Percentiles rank a stretch among this genome's conserved stretches.
These are phyloP conservation scores for Dyspetes luteomarginatus DNA, from an alignment of 2,888 invertebrate species.

Conservation along the genomic window DNA sequence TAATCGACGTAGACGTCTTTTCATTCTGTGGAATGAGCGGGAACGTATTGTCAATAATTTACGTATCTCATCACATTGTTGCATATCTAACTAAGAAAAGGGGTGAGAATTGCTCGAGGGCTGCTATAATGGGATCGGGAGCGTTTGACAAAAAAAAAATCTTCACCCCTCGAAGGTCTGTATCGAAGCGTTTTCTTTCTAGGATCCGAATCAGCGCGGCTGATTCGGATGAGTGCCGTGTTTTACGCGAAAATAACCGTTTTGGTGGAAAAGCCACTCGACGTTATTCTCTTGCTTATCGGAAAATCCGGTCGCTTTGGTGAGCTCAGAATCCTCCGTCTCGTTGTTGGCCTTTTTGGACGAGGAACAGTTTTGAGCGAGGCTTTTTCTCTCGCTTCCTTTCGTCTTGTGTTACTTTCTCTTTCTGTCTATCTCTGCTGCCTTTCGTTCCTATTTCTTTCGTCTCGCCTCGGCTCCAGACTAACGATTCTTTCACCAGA, in stretches of 20 bases:
- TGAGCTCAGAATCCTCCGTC: conserved; percentile 26
- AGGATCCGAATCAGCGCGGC: conserved; percentile 5
- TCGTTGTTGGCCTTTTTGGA: conserved; percentile 65
- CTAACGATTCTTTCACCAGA: conserved; percentile 21
- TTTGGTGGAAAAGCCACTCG: conserved; percentile 69
- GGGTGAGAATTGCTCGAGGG: no score
- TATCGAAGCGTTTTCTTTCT: conserved; percentile 23
- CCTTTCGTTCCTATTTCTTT: conserved; percentile 26
- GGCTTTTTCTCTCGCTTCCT: conserved; percentile 72
- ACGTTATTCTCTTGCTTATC: conserved; percentile 72
- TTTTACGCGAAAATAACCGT: conserved; percentile 70
- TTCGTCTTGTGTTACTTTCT: conserved; percentile 61
- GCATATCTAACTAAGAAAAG: no score
- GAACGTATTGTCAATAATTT: no score
- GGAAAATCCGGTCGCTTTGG: conserved; percentile 70
- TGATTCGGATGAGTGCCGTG: conserved; percentile 42
- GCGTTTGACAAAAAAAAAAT: no score
- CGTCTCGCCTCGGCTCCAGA: conserved; percentile 41
- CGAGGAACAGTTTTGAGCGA: conserved; percentile 77
- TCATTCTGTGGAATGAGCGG: no score
- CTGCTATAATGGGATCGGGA: no score
- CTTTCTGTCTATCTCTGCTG: conserved; percentile 40
- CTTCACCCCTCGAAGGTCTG: conserved; percentile 18
- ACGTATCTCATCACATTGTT: no score
- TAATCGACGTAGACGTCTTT: no score